Conservation (phyloP, 2,113 vertebrate genomes). For the Numida meleagris region DNA sequence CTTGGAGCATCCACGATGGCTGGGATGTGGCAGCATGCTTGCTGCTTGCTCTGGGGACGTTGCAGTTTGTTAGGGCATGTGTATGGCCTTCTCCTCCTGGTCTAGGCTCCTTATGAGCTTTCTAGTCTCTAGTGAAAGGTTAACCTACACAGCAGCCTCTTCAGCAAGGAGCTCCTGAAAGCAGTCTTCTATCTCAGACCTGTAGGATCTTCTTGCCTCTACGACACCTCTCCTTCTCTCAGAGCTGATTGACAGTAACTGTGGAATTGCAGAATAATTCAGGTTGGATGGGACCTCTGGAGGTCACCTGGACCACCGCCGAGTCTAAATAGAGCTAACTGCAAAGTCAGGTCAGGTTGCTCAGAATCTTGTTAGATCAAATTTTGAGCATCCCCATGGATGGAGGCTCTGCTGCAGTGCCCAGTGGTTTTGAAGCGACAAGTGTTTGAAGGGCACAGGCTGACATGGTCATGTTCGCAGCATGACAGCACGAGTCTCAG, state of each 20-base stretch:
- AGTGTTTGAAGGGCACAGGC: not conserved
- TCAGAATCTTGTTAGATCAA: not conserved
- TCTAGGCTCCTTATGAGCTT: not conserved
- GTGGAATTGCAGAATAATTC: not conserved
- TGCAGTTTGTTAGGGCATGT: not conserved
- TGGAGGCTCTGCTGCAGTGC: not conserved
- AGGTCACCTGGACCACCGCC: not conserved
- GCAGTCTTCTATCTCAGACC: not conserved
- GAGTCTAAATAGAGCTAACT: not conserved
- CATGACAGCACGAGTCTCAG: rapidly evolving
- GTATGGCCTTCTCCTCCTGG: not conserved
- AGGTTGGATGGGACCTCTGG: not conserved
- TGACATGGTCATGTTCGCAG: not conserved
- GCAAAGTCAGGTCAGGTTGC: not conserved
- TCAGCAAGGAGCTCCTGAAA: not conserved
- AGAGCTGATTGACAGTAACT: not conserved
- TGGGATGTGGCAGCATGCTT: not conserved
- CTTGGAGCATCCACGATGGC: not conserved
- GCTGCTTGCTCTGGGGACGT: not conserved
- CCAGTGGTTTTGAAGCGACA: not conserved
- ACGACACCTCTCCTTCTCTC: not conserved
- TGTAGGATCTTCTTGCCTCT: not conserved
- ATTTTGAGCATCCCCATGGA: not conserved
- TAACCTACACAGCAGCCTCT: not conserved
- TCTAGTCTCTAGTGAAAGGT: not conserved